Conservation (phyloP, 1,140 invertebrate genomes). For the Drosophila tsacasi region DNA sequence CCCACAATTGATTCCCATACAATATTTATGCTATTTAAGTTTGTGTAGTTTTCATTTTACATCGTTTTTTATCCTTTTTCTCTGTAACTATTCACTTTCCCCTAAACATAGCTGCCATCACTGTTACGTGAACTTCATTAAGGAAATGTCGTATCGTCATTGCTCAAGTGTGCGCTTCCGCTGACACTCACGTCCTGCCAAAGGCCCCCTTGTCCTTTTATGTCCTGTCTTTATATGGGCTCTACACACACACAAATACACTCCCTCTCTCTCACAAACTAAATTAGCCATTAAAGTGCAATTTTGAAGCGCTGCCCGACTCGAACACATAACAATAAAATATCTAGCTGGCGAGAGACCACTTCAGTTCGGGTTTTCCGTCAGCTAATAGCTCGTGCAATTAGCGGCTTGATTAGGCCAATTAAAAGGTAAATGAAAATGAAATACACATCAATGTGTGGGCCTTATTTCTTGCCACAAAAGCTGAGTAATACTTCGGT, state of each 20-base stretch:
- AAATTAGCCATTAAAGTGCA: constrained; percentile 83
- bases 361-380: constrained; percentile 22
- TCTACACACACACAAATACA: constrained; percentile 26
- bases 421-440: constrained; percentile 81
- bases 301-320: constrained; percentile 65
- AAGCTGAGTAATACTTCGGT: constrained; percentile 3
- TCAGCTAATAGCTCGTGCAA: constrained; percentile 63
- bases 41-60: too few species aligned
- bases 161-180: constrained; percentile 82
- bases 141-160: constrained; percentile 82
- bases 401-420: constrained; percentile 78
- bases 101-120: neutral
- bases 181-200: constrained; percentile 59
- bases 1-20: too few species aligned
- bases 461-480: constrained; percentile 3
- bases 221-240: constrained; percentile 41
- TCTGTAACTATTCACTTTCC: neutral
- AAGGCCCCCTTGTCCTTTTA: constrained; percentile 19
- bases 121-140: constrained; percentile 73
- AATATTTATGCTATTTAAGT: neutral
- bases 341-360: constrained; percentile 54
- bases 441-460: constrained; percentile 57
- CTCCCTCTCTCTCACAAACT: constrained; percentile 29
- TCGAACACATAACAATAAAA: constrained; percentile 72
- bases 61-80: too few species aligned